Evolutionary conservation across 2,797 vertebrate genomes (phyloP), one percentile per base, ranked within the genome.

Genomic region (Myiotriccus ornatus): DNA sequence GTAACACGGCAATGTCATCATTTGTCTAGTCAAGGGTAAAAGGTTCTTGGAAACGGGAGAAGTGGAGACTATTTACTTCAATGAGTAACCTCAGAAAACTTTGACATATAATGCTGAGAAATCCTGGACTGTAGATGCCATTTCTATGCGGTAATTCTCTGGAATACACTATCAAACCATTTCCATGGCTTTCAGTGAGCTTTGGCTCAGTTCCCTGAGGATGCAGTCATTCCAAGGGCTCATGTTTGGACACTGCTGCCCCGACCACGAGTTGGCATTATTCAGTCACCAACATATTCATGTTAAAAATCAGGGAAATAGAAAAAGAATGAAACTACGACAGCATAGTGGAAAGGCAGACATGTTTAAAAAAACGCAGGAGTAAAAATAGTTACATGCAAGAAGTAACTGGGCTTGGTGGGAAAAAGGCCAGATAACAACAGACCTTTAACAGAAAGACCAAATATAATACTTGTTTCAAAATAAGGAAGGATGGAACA

Each of bases 21-120:
- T 82, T 92, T 90, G 70, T 88, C 88, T 92, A 84, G 60, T 84
- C 86, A 95, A 96, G 86, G 91, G 84, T 75, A 96, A 92, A 90
- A 69, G 69, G 75, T 64, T 86, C 89, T 87, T 82, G 49, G 87
- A 84, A 94, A 49, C 4, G 39, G 25, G 46, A 81, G 67, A 79
- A 59, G 28, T 7, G 53, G n/a, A 73, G 39, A 67, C 18, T 30
- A 46, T 76, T 84, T 62, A 67, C 76, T 84, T 81, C 52, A 69
- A 17, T 1, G 7, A 49, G 34, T 14, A 59, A 64, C 23, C 59
- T 90, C 44, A 64, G 71, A 69, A 81, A 92, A 78, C 32, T 64
- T 25, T 17, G 34, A 53, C 53, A 25, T 17, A 14, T 34, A 27
- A 39, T 14, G 30, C 46, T 57, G 34, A 75, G 71, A 84, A 76